Base-by-base conservation (phyloP, 2,797 vertebrate species). In the Sebastes kiyomatsui region DNA sequence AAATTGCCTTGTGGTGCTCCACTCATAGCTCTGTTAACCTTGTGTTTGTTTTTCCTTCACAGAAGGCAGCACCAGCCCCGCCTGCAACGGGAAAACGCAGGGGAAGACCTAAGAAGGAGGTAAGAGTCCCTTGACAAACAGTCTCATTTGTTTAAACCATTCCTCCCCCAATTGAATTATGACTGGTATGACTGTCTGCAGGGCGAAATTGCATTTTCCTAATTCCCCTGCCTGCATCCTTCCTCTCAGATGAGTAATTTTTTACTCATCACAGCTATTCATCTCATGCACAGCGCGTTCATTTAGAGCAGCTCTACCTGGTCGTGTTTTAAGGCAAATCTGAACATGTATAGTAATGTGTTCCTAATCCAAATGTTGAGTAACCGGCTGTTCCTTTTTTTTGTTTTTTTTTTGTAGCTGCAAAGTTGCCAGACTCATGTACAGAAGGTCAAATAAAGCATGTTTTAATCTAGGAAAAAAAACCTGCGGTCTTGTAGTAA, bases 41-140 rank as follows among this genome's bases (percentile, higher is more conserved):
- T 54, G 30, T 49, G 6, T 62, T 61, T 46, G 3, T 71, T 84
- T 67, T 60, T 20, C 20, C 84, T 77, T 87, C 60, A 58, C 92
- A 99, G 98, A 98, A 97, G 96, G 86, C 97, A 81, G 95, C 93
- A 25, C 94, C 93, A 22, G 81, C 94, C 12, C 86, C 96, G 62
- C 85, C 97, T 90, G 94, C 96, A 91, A 97, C 96, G 78, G 96
- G 87, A 54, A 99, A 98, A 92, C 96, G 97, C 80, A 95, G 98
- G 92, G 98, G 98, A 93, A 95, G 98, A 94, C 98, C 98, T 83
- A 99, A 97, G 96, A 99, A 98, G 94, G 93, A 96, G 93, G 98
- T 98, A 92, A 94, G 97, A 67, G 33, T 72, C 42, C n/a, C 30
- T 8, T 20, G 54, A 65, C 68, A 16, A 62, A 13, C 58, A 60